Evolutionary conservation across 2,888 invertebrate genomes (phyloP), one percentile per base, ranked within the genome.

Genomic region (Orthosia cruda): DNA sequence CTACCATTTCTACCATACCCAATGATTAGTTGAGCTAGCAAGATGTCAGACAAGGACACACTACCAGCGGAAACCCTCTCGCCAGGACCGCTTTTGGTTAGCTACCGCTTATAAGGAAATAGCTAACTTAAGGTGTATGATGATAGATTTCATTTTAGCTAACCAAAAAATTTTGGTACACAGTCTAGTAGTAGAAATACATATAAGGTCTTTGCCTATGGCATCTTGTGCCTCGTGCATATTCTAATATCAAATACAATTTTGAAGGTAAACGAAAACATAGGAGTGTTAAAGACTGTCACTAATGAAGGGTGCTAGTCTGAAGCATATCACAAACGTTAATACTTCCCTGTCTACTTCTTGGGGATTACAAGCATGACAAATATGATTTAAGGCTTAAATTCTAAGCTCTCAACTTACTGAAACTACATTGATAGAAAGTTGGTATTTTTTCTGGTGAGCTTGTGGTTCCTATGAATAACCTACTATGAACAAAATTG

Each of bases 341-440:
- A 55, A 55, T 49, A 32, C 54, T 40, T 5, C 54, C 2, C 16
- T 0, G 18, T 40, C 16, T 49, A 20, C 23, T 52, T 26, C 45
- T 47, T 13, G 45, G 32, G 26, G 74, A 77, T 74, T 58, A 74
- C 3, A 55, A 9, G 4, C 12, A 4, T n/a, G 18, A 32, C 54
- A 76, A 75, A 73, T 55, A 32, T 11, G 54, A 63, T 54, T 73
- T 23, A 45, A 54, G 7, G 52, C 47, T 74, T 72, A 15, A 26
- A 15, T 47, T 20, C 18, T 52, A 75, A 26, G 50, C 20, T 26
- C 4, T 26, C 45, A 2, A 15, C 18, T 18, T 18, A 45, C 20
- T 32, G 23, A 75, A 72, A 61, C 20, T 12, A 26, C 2, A 20
- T 20, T 1, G 12, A 26, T 74, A 16, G 13, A 15, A 50, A 74